Evolutionary conservation across 2,888 invertebrate genomes (phyloP).

Genomic region (Agonopterix alstromeriana): DNA sequence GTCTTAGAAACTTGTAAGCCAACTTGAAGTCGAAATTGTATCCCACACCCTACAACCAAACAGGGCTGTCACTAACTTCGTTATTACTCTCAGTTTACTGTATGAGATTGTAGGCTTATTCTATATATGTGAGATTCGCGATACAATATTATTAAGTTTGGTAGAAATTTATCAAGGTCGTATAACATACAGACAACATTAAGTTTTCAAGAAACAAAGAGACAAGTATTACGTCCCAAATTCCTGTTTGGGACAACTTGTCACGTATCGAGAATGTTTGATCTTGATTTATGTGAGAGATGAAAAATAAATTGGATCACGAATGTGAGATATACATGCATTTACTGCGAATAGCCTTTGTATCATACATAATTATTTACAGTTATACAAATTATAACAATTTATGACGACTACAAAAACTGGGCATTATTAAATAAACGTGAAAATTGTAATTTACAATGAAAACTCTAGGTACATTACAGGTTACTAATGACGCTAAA

Average conservation of each 20-base stretch:
- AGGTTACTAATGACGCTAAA: too few relatives aligned
- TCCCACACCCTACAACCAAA: constrained; percentile 79
- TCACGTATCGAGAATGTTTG: neutral
- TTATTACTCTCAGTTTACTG: constrained; percentile 3
- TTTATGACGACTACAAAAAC: too few relatives aligned
- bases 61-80: constrained; percentile 23
- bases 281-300: neutral
- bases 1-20: constrained; percentile 88
- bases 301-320: neutral
- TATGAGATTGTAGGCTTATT: neutral
- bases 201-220: too few relatives aligned
- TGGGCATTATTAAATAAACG: too few relatives aligned
- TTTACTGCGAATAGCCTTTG: too few relatives aligned
- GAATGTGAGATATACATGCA: too few relatives aligned
- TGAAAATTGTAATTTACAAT: too few relatives aligned
- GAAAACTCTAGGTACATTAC: too few relatives aligned
- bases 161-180: neutral
- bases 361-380: too few relatives aligned
- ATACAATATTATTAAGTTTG: neutral
- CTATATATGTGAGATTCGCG: neutral
- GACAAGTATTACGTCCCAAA: too few relatives aligned
- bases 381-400: too few relatives aligned
- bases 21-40: constrained; percentile 91
- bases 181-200: too few relatives aligned
- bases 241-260: neutral